phyloP scores from a whole-genome alignment of 2,797 vertebrate genomes.

The Lophius americanus region DNA sequence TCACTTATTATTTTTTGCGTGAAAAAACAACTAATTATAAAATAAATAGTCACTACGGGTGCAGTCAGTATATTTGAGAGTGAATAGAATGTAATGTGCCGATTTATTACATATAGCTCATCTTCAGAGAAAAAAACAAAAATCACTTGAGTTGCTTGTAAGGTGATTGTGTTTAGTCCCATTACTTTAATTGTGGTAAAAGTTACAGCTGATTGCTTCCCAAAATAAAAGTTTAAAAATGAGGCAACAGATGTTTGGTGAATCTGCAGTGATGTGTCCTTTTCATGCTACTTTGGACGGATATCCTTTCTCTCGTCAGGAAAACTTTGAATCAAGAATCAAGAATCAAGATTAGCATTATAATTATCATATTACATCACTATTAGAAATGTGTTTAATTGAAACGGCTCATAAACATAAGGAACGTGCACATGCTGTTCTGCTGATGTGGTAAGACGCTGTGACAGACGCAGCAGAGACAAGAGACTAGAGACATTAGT shows the following conservation, averaged over 20 bases:
- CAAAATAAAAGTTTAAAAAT: too few species aligned
- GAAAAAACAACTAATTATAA: not conserved
- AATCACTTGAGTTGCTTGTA: conserved; percentile 1
- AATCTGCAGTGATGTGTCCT: not conserved
- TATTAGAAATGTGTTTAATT: conserved; percentile 1
- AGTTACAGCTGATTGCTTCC: not conserved
- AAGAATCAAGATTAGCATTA: conserved; percentile 1
- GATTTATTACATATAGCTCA: not conserved
- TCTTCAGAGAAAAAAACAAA: not conserved
- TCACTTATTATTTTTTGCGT: too few species aligned
- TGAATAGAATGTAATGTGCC: not conserved
- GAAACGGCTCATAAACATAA: not conserved
- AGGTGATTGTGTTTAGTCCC: not conserved
- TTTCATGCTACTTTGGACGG: conserved; percentile 4
- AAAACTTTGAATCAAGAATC: conserved; percentile 8
- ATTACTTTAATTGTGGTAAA: not conserved
- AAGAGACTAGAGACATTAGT: conserved; percentile 46
- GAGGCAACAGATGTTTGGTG: not conserved
- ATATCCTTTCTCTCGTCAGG: not conserved
- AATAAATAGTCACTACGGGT: conserved; percentile 1
- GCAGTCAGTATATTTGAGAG: not conserved
- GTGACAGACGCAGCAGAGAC: conserved; percentile 47
- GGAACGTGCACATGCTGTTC: conserved; percentile 14
- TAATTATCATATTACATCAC: too few species aligned
- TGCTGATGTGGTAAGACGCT: conserved; percentile 33